Base-by-base conservation (phyloP, 2,888 invertebrate genomes). In the Lucinisca nassula region DNA sequence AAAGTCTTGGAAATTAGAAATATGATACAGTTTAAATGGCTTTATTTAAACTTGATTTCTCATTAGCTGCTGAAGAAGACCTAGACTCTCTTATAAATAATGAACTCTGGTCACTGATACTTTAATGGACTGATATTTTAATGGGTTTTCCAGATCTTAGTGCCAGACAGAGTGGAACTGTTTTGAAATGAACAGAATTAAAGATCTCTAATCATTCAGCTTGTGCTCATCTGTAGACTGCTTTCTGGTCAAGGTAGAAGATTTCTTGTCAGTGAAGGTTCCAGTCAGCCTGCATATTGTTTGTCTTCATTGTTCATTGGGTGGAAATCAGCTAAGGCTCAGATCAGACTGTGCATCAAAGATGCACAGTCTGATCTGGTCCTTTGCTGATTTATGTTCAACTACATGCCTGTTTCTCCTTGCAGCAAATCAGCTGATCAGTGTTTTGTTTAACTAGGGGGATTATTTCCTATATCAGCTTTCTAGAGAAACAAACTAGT, bases 401-500 rank as follows among this genome's bases (percentile, higher is more conserved):
- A n/a, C n/a, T n/a, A n/a, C n/a, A n/a, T n/a, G 27, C 27, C 24
- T 27, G 27, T 58, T 58, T 58, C 58, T 27, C 2, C 24, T 27
- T 58, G 21, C 27, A 21, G 51, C 51, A 21, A 67, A 21, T 67
- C 67, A 67, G 67, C 67, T 67, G 67, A 67, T 67, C 10, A 12
- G 14, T 67, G 35, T 67, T n/a, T 67, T 67, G 35, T 67, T 67
- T 67, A 67, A 67, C 67, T 67, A 17, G 61, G 10, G 67, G 67
- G 35, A 35, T 67, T 35, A 35, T 58, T 55, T 67, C 67, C 67
- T 67, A 67, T 67, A 67, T 67, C 67, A 67, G 35, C 45, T 67
- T 67, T 67, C 67, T 30, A 67, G 17, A 67, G 67, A 32, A n/a
- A 67, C 35, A 35, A 67, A 35, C 67, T 67, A 0, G 21, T 35